These are phyloP conservation scores for Falco concolor DNA, from an alignment of 2,797 vertebrate species.

Conservation along the genomic window DNA sequence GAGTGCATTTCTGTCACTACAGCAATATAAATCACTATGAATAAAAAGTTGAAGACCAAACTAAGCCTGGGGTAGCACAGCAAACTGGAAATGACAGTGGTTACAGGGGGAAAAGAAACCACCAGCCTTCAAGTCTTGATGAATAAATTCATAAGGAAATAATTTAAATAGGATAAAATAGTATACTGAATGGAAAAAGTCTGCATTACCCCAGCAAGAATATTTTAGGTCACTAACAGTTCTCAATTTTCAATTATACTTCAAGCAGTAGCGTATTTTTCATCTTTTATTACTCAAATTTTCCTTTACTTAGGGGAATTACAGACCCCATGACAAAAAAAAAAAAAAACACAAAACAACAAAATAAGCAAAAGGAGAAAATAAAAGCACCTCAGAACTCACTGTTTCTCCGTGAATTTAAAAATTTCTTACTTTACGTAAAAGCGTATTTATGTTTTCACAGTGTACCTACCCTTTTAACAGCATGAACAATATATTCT, in stretches of 20 bases:
- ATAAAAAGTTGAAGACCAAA: neutral
- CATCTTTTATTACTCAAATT: neutral
- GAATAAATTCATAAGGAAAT: neutral
- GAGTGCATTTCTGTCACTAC: neutral
- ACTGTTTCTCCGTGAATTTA: neutral
- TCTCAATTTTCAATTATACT: neutral
- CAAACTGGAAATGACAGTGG: neutral
- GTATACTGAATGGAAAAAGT: neutral
- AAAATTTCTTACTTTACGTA: neutral
- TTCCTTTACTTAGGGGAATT: neutral
- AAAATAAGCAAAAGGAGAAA: neutral
- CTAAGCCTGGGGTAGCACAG: neutral
- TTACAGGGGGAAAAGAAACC: neutral
- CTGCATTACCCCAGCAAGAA: neutral
- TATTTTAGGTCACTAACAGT: neutral
- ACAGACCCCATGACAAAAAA: neutral
- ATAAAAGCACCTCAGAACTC: neutral
- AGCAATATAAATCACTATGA: neutral
- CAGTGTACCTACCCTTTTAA: slow-evolving; percentile 88
- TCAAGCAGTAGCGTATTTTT: neutral
- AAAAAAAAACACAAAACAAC: no score
- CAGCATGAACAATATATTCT: slow-evolving; percentile 97
- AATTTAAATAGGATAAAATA: neutral
- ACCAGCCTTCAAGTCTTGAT: neutral
- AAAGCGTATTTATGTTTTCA: neutral